These are phyloP conservation scores for Pseudochirops cupreus DNA, from an alignment of 2,797 vertebrate species.

Conservation along the genomic window DNA sequence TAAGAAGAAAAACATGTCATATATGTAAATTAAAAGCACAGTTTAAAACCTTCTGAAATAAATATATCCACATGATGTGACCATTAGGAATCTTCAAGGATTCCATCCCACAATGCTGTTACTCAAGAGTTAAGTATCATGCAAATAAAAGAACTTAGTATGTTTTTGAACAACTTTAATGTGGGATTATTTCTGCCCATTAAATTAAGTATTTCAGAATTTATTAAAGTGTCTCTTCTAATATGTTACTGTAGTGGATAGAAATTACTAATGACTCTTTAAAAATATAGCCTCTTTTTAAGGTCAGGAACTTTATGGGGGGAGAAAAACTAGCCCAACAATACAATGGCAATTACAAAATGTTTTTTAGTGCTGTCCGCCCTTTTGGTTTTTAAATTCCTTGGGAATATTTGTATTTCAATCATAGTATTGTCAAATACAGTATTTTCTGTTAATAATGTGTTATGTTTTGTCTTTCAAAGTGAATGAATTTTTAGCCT, in stretches of 20 bases:
- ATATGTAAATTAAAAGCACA: slow-evolving; percentile 15
- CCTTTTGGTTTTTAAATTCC: slow-evolving; percentile 49
- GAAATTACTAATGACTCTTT: slow-evolving; percentile 43
- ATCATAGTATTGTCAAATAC: slow-evolving; percentile 63
- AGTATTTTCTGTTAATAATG: slow-evolving; percentile 69
- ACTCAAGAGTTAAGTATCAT: slow-evolving; percentile 37
- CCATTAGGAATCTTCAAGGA: slow-evolving; percentile 32
- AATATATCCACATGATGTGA: slow-evolving; percentile 23
- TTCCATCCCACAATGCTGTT: slow-evolving; percentile 1
- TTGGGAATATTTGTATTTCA: slow-evolving; percentile 64
- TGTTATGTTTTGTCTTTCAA: slow-evolving; percentile 81
- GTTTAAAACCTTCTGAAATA: slow-evolving; percentile 52
- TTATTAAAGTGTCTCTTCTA: neutral
- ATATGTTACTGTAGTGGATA: slow-evolving; percentile 33
- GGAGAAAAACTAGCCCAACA: neutral
- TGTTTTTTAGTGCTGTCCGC: neutral
- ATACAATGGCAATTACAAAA: neutral
- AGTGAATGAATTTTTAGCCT: slow-evolving; percentile 93
- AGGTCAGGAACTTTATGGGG: slow-evolving; percentile 37
- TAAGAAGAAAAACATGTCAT: slow-evolving; percentile 38
- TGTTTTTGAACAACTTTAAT: slow-evolving; percentile 54
- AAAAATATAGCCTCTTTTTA: slow-evolving; percentile 33
- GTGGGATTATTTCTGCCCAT: slow-evolving; percentile 54
- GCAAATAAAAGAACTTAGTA: slow-evolving; percentile 36
- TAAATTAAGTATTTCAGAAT: slow-evolving; percentile 29